Evolutionary conservation across 2,797 vertebrate genomes (phyloP).

Genomic region (Acanthopagrus latus): DNA sequence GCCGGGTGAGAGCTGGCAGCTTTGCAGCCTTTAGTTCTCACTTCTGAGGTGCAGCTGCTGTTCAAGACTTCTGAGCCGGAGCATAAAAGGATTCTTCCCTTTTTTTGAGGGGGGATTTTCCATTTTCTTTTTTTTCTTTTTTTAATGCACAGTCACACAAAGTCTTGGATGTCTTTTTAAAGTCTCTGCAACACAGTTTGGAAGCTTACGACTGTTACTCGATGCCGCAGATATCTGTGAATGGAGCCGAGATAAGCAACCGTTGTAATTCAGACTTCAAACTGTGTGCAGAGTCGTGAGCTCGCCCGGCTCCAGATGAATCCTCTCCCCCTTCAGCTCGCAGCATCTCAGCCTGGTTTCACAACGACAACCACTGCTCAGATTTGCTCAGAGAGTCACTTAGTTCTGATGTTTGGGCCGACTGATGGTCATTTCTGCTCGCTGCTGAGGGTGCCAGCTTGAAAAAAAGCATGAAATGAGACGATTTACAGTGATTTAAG

Average conservation of each 20-base stretch:
- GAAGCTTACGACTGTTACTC: neutral
- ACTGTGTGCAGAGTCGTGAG: conserved; percentile 1
- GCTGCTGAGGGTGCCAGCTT: neutral
- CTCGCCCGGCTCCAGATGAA: neutral
- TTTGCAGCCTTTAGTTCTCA: conserved; percentile 12
- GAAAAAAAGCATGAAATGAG: neutral
- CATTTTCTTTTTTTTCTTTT: neutral
- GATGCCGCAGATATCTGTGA: neutral
- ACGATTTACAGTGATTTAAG: neutral
- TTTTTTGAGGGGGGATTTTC: neutral
- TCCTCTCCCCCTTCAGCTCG: neutral
- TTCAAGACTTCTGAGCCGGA: conserved; percentile 3
- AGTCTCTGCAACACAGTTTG: neutral
- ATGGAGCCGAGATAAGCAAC: neutral
- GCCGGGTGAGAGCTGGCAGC: conserved; percentile 20
- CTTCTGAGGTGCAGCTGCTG: conserved; percentile 36
- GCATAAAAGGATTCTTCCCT: conserved; percentile 23
- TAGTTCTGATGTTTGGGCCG: neutral
- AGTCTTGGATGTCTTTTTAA: neutral
- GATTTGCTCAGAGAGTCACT: neutral
- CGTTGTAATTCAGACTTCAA: neutral
- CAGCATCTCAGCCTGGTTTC: neutral
- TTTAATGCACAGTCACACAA: neutral
- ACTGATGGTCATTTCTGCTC: neutral
- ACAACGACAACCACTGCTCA: neutral